Evolutionary conservation across 2,888 invertebrate genomes (phyloP).

Genomic region (Timema podura): DNA sequence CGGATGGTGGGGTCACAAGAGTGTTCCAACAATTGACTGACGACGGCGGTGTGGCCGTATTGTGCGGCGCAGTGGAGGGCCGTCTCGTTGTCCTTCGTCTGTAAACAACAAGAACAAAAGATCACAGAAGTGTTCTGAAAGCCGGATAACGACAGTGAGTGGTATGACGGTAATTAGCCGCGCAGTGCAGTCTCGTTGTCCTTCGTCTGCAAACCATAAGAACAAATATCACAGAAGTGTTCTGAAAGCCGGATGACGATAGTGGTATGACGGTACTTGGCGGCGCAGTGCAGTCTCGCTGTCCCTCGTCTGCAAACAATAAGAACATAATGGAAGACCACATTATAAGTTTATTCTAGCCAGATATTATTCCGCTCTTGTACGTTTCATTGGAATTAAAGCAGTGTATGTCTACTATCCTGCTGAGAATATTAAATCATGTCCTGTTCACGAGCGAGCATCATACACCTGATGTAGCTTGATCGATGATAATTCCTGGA

Average conservation of each 20-base stretch:
- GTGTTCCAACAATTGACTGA: slow-evolving; percentile 74
- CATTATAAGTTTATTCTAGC: no score
- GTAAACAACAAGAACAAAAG: slow-evolving; percentile 38
- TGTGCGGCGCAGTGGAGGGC: slow-evolving; percentile 91
- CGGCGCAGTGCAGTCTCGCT: background rate
- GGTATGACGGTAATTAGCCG: background rate
- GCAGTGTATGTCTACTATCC: no score
- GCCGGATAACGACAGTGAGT: background rate
- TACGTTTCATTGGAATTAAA: no score
- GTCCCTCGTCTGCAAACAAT: background rate
- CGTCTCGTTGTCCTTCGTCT: slow-evolving; percentile 88
- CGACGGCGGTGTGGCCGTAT: slow-evolving; percentile 84
- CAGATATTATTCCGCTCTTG: no score
- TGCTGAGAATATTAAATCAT: no score
- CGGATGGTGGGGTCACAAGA: slow-evolving; percentile 85
- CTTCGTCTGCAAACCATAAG: background rate
- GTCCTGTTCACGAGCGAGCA: no score
- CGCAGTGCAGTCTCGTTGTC: slow-evolving; percentile 9
- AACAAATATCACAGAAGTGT: slow-evolving; percentile 8
- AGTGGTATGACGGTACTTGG: background rate
- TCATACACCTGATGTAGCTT: no score
- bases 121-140: slow-evolving; percentile 6
- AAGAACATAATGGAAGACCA: no score
- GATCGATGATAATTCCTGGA: no score
- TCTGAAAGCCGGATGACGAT: background rate